Evolutionary conservation across 2,797 vertebrate genomes (phyloP), one percentile per base, ranked within the genome.

Genomic region (Epinephelus awoara): DNA sequence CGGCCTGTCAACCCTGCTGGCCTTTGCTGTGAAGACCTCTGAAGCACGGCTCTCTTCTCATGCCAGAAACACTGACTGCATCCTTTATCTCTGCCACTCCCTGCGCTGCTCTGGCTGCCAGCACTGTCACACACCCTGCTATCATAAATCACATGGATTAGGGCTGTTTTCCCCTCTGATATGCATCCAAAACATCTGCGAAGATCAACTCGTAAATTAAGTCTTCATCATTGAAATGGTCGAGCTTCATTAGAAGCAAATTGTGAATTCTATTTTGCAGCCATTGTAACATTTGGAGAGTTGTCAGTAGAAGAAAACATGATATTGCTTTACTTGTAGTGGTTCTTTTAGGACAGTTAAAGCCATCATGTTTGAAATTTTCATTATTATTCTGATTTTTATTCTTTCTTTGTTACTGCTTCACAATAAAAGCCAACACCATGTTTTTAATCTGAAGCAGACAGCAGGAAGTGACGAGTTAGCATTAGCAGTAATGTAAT

Each of bases 1-100:
- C 83, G 47, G 77, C 46, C 77, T 90, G 89, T 89, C 88, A 79
- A 82, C 62, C 76, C 14, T 19, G 77, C 64, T 80, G 89, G 73
- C 67, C 80, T 83, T 78, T 67, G 55, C 83, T 46, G 65, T 64
- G 75, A 77, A 77, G 77, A 77, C 69, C 72, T 80, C 75, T 74
- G 78, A 71, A 65, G 69, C 59, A 21, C 59, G 1, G 79, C 81
- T 80, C 68, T 82, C 51, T 80, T 82, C 80, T 74, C 51, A 49
- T 79, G 85, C 85, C 86, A 87, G 82, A 72, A 78, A 80, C 81
- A 50, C 72, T 55, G 67, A 79, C 77, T 77, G 79, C 75, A 68
- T 72, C 85, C 67, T 83, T 75, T 77, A 80, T 80, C 72, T 72
- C 23, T 12, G 44, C 27, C 65, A 10, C 79, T 52, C 42, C 34